phyloP scores from a whole-genome alignment of 2,888 invertebrate species.

The Druceiella hillmani region DNA sequence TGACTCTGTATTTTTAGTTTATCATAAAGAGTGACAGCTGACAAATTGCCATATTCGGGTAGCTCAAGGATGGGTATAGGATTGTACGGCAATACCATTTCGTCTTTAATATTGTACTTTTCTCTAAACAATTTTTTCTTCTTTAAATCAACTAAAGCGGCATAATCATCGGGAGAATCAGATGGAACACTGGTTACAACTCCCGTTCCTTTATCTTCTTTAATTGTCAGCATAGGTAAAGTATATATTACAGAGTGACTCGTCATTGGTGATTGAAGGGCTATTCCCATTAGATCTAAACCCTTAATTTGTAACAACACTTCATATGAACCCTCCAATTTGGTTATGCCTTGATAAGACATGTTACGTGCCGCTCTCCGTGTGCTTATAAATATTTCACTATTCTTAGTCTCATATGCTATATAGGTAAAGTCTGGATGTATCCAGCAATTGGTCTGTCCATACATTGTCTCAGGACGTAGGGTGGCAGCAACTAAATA shows the following conservation, averaged over 20 bases:
- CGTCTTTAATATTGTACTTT: constrained; percentile 83
- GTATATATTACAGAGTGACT: constrained; percentile 81
- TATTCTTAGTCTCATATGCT: constrained; percentile 67
- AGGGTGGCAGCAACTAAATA: constrained; percentile 94
- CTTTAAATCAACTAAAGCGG: constrained; percentile 89
- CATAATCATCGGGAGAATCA: constrained; percentile 98
- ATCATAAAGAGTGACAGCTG: constrained; percentile 81
- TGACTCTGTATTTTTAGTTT: constrained; percentile 94
- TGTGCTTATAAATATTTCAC: constrained; percentile 85
- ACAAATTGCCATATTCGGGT: constrained; percentile 80
- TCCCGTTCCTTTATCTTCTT: constrained; percentile 97
- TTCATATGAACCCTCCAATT: constrained; percentile 70
- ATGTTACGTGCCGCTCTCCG: constrained; percentile 88
- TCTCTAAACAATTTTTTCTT: constrained; percentile 90
- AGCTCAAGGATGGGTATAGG: constrained; percentile 88
- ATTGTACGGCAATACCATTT: constrained; percentile 57
- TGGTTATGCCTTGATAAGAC: constrained; percentile 90
- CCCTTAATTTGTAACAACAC: constrained; percentile 66
- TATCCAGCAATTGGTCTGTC: constrained; percentile 99
- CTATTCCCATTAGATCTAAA: constrained; percentile 74
- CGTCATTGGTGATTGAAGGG: constrained; percentile 80
- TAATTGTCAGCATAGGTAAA: constrained; percentile 96
- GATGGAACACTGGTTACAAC: constrained; percentile 98
- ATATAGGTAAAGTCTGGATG: constrained; percentile 93
- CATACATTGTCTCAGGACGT: constrained; percentile 99